Evolutionary conservation across 2,113 vertebrate species (phyloP).

Genomic region (Spea multiplicata): DNA sequence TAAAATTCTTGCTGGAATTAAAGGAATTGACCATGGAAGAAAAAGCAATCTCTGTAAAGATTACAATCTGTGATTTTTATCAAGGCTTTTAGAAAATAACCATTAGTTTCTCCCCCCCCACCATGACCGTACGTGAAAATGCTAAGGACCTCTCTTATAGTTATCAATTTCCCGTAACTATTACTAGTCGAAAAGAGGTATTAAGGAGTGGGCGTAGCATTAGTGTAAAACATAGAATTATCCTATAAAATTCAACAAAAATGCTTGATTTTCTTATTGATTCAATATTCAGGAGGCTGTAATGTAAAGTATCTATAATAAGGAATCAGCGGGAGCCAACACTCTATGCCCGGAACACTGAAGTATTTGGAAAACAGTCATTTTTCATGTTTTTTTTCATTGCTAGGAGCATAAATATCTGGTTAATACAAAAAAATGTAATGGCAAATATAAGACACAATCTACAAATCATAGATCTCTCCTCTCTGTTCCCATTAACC

Average conservation of each 20-base stretch:
- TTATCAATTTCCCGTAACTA: neutral
- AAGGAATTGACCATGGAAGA: conserved; percentile 12
- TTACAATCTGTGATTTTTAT: conserved; percentile 26
- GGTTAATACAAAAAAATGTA: too few relatives aligned
- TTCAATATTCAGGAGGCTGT: neutral
- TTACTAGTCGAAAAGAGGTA: neutral
- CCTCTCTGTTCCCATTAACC: too few relatives aligned
- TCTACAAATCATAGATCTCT: too few relatives aligned
- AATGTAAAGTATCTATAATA: neutral
- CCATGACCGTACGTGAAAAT: conserved; percentile 11
- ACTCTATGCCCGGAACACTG: too few relatives aligned
- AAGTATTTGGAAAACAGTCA: too few relatives aligned
- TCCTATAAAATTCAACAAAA: neutral
- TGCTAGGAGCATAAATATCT: too few relatives aligned
- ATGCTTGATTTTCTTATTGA: neutral
- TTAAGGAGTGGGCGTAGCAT: neutral
- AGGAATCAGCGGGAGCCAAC: neutral
- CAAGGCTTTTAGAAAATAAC: conserved; percentile 33
- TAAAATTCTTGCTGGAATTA: conserved; percentile 27
- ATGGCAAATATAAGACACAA: too few relatives aligned
- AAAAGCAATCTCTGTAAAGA: conserved; percentile 19
- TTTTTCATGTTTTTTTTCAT: too few relatives aligned
- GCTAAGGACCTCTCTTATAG: neutral
- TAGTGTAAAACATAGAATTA: neutral
- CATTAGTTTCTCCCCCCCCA: conserved; percentile 14